Evolutionary conservation across 2,888 invertebrate genomes (phyloP), one percentile per base, ranked within the genome.

Genomic region (Stenurella melanura): DNA sequence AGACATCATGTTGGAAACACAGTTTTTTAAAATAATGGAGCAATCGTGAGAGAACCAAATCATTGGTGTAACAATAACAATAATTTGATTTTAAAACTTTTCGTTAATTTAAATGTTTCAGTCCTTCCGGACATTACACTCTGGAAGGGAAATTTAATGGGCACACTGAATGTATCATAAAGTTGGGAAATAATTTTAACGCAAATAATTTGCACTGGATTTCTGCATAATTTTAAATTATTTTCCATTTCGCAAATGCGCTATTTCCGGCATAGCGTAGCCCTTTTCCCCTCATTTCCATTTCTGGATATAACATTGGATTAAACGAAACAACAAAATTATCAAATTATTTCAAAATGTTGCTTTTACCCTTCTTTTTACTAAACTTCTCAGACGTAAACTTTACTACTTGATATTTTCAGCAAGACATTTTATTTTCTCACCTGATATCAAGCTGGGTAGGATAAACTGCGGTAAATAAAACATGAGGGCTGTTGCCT

Each of bases 221-320:
- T 50, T 50, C 50, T 50, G 50, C 50, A 50, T 50, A 50, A 50
- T 50, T 50, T 50, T 50, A 50, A 50, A 50, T 50, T 50, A 50
- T 50, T 50, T 50, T 50, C 50, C 50, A 50, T 50, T 50, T 50
- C n/a, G 12, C 50, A 50, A 50, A 50, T n/a, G 50, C 2, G 4
- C 12, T 50, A n/a, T 1, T n/a, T 42, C 42, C 38, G 10, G 42
- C 12, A 42, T 50, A 50, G 50, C n/a, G 4, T 26, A 50, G n/a
- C n/a, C n/a, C n/a, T 50, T 7, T 7, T 6, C n/a, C 50, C 12
- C 7, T 12, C 42, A 42, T 42, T 42, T 42, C 11, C 11, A 42
- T 42, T 42, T 42, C 15, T 42, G 42, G 10, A 42, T 12, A 34
- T 42, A 42, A 42, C 4, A 11, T 12, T n/a, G 6, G 6, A 50